phyloP scores from a whole-genome alignment of 2,797 vertebrate species.

The Setipinna tenuifilis region DNA sequence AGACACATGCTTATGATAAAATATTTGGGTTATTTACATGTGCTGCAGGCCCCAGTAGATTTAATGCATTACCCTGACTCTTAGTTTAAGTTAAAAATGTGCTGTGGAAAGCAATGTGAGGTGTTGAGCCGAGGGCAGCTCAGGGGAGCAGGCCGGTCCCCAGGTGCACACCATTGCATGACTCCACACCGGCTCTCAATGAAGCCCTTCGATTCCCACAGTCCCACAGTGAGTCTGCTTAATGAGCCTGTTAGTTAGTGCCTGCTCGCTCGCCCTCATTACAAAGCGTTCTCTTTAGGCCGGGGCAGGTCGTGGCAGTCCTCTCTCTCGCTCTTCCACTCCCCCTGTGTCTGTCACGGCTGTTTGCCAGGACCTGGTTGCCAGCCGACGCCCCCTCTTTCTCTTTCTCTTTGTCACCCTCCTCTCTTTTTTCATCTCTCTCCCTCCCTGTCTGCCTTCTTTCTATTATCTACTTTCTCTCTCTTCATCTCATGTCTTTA shows the following conservation, averaged over 20 bases:
- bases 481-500: conserved; percentile 33
- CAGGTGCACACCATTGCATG: not conserved
- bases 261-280: not conserved
- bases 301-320: conserved; percentile 18
- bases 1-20: not conserved
- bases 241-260: conserved; percentile 28
- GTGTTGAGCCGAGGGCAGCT: conserved; percentile 4
- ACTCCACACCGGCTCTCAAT: not conserved
- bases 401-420: not conserved
- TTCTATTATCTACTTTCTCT: too few species aligned
- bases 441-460: not conserved
- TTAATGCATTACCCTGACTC: not conserved
- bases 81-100: not conserved
- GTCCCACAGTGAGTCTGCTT: not conserved
- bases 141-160: not conserved
- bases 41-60: not conserved
- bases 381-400: conserved; percentile 27
- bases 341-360: not conserved
- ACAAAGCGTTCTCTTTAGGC: conserved; percentile 57
- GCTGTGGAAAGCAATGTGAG: not conserved
- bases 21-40: not conserved
- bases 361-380: conserved; percentile 49
- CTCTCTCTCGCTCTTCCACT: not conserved
- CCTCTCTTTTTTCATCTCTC: not conserved
- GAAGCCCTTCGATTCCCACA: not conserved